phyloP scores from a whole-genome alignment of 2,888 invertebrate genomes.

The Aphodius granarius region DNA sequence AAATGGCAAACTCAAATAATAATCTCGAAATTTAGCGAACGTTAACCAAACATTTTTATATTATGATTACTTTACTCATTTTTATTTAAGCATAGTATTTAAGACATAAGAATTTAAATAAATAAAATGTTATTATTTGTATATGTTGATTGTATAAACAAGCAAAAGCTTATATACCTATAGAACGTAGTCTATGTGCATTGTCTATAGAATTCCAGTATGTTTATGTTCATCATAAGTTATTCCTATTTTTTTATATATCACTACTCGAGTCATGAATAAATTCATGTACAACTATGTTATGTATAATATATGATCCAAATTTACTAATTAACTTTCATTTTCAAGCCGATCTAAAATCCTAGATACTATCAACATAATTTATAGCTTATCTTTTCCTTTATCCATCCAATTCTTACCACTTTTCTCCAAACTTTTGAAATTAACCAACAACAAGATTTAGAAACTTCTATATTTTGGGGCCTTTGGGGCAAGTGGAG shows the following conservation, averaged over 20 bases:
- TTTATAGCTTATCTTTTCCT: neutral
- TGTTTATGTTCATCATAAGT: conserved; percentile 38
- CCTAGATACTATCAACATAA: neutral
- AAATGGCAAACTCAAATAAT: conserved; percentile 23
- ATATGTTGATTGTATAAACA: conserved; percentile 46
- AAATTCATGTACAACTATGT: conserved; percentile 39
- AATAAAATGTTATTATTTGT: conserved; percentile 39
- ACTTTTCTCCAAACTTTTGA: neutral
- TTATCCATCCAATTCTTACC: neutral
- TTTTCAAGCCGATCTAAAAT: neutral
- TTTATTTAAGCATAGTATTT: conserved; percentile 23
- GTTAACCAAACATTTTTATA: conserved; percentile 19
- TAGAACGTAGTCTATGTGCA: conserved; percentile 31
- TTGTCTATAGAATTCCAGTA: conserved; percentile 41
- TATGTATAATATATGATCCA: conserved; percentile 38
- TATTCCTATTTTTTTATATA: conserved; percentile 43
- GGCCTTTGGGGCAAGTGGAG: too few relatives aligned
- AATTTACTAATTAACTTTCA: conserved; percentile 18
- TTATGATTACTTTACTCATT: conserved; percentile 29
- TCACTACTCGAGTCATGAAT: conserved; percentile 39
- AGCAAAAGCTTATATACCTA: conserved; percentile 37
- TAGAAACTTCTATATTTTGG: too few relatives aligned
- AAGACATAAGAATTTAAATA: conserved; percentile 16
- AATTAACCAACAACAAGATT: too few relatives aligned
- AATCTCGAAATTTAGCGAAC: conserved; percentile 23